These are phyloP conservation scores for Pomatorhinus ruficollis DNA, from an alignment of 2,113 vertebrate genomes.

Conservation along the genomic window DNA sequence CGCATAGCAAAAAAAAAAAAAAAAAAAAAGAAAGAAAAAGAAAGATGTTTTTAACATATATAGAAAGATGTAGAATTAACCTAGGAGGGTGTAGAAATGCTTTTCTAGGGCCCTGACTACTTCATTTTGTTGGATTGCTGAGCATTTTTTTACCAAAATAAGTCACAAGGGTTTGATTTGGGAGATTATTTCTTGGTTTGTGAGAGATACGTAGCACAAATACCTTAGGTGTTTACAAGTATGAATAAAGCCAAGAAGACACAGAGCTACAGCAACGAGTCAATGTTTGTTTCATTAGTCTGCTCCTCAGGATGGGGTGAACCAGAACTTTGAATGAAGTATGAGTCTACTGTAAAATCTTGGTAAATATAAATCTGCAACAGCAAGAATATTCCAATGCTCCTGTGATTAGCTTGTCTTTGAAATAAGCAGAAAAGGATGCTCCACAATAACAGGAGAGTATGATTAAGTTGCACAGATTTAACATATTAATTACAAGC, in stretches of 20 bases:
- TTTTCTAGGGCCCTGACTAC: not conserved
- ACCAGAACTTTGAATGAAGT: not conserved
- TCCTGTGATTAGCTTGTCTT: not conserved
- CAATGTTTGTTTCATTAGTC: not conserved
- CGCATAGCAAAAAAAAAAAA: not conserved
- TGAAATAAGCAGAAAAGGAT: not conserved
- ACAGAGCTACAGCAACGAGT: not conserved
- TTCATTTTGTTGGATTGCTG: not conserved
- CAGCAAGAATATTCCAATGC: not conserved
- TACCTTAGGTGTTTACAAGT: not conserved
- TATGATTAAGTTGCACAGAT: not conserved
- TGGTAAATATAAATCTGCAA: not conserved
- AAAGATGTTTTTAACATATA: not conserved
- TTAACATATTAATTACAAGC: not conserved
- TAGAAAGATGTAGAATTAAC: not conserved
- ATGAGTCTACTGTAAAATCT: not conserved
- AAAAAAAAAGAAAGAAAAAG: not conserved
- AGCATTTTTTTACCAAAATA: not conserved
- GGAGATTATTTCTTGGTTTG: not conserved
- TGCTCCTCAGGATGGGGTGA: not conserved
- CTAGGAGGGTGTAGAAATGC: not conserved
- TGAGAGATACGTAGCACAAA: not conserved
- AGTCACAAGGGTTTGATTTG: not conserved
- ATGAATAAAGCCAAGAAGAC: not conserved
- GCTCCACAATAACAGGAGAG: not conserved